Conservation (phyloP, 2,888 invertebrate genomes). For the Miltochrista miniata region DNA sequence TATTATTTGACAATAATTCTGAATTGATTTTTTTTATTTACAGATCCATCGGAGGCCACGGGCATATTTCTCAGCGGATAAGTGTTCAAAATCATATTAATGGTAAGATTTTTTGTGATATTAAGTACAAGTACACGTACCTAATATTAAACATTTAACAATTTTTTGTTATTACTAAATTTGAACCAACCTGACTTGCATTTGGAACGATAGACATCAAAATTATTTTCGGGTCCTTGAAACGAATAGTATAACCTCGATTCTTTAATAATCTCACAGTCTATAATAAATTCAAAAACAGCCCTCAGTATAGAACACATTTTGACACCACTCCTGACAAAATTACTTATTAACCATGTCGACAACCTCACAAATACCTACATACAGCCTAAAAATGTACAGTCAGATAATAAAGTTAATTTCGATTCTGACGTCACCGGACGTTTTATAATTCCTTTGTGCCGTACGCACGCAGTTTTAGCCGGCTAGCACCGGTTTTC, state of each 20-base stretch:
- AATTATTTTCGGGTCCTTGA: no score
- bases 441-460: slow-evolving; percentile 42
- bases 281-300: no score
- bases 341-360: no score
- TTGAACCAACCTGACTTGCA: slow-evolving; percentile 4
- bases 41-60: slow-evolving; percentile 74
- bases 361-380: no score
- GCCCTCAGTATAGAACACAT: no score
- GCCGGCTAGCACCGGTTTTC: slow-evolving; percentile 26
- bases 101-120: slow-evolving; percentile 62
- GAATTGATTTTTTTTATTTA: slow-evolving; percentile 40
- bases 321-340: no score
- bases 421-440: slow-evolving; percentile 26
- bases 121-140: neutral
- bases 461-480: slow-evolving; percentile 35
- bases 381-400: slow-evolving; percentile 17
- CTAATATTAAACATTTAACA: slow-evolving; percentile 31
- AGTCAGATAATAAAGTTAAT: slow-evolving; percentile 26
- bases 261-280: no score
- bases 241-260: no score
- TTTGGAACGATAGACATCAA: neutral
- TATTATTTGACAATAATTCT: no score
- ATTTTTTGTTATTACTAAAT: slow-evolving; percentile 40
- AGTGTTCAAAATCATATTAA: slow-evolving; percentile 76
- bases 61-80: slow-evolving; percentile 74